These are phyloP conservation scores for Crotalus horridus DNA, from an alignment of 2,113 vertebrate genomes.

Conservation along the genomic window DNA sequence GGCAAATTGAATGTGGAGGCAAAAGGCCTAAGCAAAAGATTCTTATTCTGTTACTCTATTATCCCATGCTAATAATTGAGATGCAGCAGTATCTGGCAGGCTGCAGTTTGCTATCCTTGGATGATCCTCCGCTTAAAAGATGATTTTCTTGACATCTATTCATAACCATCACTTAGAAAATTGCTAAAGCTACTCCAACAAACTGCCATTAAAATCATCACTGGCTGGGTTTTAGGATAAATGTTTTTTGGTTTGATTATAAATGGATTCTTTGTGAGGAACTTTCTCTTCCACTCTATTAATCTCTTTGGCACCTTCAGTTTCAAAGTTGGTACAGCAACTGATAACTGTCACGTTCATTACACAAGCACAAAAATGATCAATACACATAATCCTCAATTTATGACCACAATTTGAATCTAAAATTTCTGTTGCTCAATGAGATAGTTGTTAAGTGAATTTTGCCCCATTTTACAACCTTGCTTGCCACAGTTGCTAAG, in stretches of 20 bases:
- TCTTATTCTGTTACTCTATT: not conserved
- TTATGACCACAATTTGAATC: not conserved
- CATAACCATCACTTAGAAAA: not conserved
- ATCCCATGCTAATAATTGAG: not conserved
- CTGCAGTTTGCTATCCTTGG: not conserved
- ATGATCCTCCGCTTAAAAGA: constrained; percentile 5
- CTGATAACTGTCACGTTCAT: constrained; percentile 22
- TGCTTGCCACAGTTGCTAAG: not conserved
- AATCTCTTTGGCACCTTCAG: constrained; percentile 11
- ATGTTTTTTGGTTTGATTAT: constrained; percentile 7
- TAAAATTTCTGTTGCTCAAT: not conserved
- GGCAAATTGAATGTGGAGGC: too few species aligned
- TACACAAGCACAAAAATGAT: constrained; percentile 41
- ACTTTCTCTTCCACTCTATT: constrained; percentile 26
- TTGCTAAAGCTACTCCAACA: not conserved
- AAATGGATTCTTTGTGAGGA: not conserved
- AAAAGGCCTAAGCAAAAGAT: not conserved
- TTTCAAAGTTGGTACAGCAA: constrained; percentile 32
- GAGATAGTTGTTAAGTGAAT: not conserved
- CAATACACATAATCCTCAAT: not conserved
- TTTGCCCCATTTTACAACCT: not conserved
- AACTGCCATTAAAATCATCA: not conserved
- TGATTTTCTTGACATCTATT: not conserved
- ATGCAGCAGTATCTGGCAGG: not conserved
- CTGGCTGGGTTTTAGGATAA: not conserved